These are phyloP conservation scores for Leucoma salicis DNA, from an alignment of 2,888 invertebrate species.

Conservation along the genomic window DNA sequence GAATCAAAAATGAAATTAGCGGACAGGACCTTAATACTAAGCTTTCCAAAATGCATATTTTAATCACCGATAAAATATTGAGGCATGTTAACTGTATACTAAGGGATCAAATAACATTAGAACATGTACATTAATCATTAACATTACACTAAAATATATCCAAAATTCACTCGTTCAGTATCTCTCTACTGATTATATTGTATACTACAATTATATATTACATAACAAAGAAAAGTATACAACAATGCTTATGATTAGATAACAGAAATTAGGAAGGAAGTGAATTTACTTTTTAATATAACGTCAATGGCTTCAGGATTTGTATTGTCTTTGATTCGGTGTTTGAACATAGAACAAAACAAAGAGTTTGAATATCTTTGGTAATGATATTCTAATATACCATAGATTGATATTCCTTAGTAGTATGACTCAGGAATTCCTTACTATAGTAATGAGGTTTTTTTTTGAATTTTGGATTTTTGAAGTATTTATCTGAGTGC, in stretches of 20 bases:
- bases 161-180: neutral
- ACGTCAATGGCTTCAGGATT: conserved; percentile 6
- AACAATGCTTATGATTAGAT: conserved; percentile 23
- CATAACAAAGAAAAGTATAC: conserved; percentile 12
- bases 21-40: no score
- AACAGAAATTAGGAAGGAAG: conserved; percentile 29
- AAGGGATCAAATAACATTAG: neutral
- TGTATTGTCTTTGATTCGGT: conserved; percentile 24
- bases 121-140: conserved; percentile 2
- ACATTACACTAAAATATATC: neutral
- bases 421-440: no score
- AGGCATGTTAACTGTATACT: no score
- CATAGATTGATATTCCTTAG: no score
- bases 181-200: conserved; percentile 1
- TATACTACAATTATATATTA: conserved; percentile 12
- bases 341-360: conserved; percentile 12
- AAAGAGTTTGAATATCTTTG: neutral
- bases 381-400: conserved; percentile 2
- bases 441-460: no score
- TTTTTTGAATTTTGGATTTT: no score
- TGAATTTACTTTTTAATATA: conserved; percentile 10
- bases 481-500: no score
- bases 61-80: neutral
- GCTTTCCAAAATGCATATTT: conserved; percentile 2
- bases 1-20: no score